Conservation (phyloP, 1,140 invertebrate genomes). For the Mylabris phalerata region DNA sequence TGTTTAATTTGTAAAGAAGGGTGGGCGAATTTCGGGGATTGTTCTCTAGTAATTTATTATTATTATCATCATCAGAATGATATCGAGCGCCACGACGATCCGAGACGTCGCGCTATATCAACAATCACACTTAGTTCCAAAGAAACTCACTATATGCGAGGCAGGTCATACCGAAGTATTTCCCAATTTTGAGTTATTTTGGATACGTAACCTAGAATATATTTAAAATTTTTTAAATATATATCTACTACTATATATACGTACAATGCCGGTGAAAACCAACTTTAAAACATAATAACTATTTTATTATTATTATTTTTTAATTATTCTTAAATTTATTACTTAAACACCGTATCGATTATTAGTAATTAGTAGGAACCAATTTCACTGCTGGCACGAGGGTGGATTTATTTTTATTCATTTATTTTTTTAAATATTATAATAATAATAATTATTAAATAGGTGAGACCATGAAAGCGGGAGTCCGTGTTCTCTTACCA, state of each 20-base stretch:
- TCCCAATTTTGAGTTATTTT: conserved; percentile 63
- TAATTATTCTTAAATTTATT: conserved; percentile 25
- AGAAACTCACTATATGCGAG: conserved; percentile 64
- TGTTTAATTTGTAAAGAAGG: background rate
- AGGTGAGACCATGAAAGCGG: conserved; percentile 20
- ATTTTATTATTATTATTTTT: conserved; percentile 25
- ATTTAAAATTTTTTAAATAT: conserved; percentile 46
- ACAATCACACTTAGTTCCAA: conserved; percentile 65
- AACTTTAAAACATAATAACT: conserved; percentile 44
- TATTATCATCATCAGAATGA: background rate
- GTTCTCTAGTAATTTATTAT: too few species aligned
- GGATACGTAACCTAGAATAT: conserved; percentile 54
- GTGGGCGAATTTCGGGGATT: conserved; percentile 2
- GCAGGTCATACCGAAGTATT: conserved; percentile 56
- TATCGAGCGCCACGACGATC: background rate
- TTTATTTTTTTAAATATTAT: background rate
- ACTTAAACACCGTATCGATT: conserved; percentile 44
- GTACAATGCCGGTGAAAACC: conserved; percentile 42
- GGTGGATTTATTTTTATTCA: conserved; percentile 17
- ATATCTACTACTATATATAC: conserved; percentile 44
- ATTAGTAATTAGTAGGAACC: conserved; percentile 49
- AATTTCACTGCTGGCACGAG: conserved; percentile 47
- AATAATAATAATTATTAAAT: background rate
- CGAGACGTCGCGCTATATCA: conserved; percentile 39
- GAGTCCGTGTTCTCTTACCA: conserved; percentile 32